Percentiles rank a stretch among this genome's conserved stretches.
Conservation (phyloP, 2,888 invertebrate species). For the Helleia helle region DNA sequence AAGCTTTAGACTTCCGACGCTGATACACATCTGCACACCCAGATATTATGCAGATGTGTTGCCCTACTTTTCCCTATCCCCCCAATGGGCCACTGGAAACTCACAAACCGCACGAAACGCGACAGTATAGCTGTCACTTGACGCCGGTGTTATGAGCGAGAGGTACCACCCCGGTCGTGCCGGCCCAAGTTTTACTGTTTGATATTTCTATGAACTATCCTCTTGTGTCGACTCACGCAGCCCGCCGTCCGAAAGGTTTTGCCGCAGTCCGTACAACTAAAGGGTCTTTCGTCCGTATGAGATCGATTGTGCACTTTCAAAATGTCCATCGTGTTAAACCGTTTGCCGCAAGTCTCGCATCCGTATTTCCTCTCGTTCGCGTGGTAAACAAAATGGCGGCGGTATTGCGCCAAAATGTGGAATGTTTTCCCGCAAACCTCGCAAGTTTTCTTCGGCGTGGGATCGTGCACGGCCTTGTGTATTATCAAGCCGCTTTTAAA, state of each 20-base stretch:
- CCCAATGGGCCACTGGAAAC: no score
- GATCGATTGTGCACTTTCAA: constrained; percentile 61
- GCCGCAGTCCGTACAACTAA: constrained; percentile 57
- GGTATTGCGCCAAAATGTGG: constrained; percentile 61
- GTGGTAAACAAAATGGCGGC: constrained; percentile 66
- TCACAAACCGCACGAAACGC: no score
- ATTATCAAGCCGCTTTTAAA: constrained; percentile 60
- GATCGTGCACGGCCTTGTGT: constrained; percentile 58
- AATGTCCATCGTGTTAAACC: constrained; percentile 69
- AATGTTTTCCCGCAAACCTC: constrained; percentile 70
- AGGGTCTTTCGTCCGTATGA: constrained; percentile 64
- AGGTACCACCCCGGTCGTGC: no score
- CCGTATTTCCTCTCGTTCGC: constrained; percentile 66
- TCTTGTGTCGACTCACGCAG: constrained; percentile 59
- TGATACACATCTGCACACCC: no score
- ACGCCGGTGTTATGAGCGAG: no score
- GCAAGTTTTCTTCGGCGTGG: constrained; percentile 65
- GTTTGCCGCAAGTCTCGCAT: constrained; percentile 68
- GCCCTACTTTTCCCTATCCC: no score
- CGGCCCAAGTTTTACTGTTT: no score
- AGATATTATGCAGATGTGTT: no score
- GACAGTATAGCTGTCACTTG: no score
- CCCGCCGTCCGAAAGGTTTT: constrained; percentile 66
- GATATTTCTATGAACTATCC: constrained; percentile 48
- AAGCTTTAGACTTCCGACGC: no score